Conservation (phyloP, 1,140 invertebrate genomes). For the Drosophila rufa region DNA sequence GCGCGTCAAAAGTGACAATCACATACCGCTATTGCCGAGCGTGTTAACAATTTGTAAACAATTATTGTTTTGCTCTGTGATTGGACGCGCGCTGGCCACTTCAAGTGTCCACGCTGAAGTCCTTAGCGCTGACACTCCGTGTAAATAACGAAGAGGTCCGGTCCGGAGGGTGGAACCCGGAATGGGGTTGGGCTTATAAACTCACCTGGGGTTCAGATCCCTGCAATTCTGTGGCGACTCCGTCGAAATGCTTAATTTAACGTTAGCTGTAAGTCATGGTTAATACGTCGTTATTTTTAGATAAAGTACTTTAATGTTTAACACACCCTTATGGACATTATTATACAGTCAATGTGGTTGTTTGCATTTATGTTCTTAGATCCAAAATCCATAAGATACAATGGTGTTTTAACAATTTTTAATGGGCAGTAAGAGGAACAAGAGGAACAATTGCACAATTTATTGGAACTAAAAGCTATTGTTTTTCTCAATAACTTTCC, state of each 20-base stretch:
- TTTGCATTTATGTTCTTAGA: too few relatives aligned
- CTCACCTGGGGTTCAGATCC: neutral
- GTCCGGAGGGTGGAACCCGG: neutral
- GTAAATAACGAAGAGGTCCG: slow-evolving; percentile 57
- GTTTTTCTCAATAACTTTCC: neutral
- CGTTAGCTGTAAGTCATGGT: neutral
- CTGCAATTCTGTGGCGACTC: slow-evolving; percentile 5
- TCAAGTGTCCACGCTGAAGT: slow-evolving; percentile 51
- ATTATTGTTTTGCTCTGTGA: slow-evolving; percentile 83
- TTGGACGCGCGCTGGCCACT: slow-evolving; percentile 67
- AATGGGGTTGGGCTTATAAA: slow-evolving; percentile 5
- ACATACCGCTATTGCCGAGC: slow-evolving; percentile 48
- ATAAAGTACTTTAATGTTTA: slow-evolving; percentile 1
- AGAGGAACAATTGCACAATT: neutral
- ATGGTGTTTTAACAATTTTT: too few relatives aligned
- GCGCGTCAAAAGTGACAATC: slow-evolving; percentile 80
- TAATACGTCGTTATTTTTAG: neutral
- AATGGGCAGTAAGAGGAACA: too few relatives aligned
- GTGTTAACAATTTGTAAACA: slow-evolving; percentile 85
- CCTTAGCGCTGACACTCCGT: slow-evolving; percentile 60
- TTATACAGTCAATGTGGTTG: too few relatives aligned
- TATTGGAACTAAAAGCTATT: neutral
- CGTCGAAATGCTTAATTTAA: slow-evolving; percentile 1
- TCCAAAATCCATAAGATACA: neutral
- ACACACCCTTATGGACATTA: neutral